phyloP scores from a whole-genome alignment of 2,113 vertebrate genomes.

The Eurypyga helias region DNA sequence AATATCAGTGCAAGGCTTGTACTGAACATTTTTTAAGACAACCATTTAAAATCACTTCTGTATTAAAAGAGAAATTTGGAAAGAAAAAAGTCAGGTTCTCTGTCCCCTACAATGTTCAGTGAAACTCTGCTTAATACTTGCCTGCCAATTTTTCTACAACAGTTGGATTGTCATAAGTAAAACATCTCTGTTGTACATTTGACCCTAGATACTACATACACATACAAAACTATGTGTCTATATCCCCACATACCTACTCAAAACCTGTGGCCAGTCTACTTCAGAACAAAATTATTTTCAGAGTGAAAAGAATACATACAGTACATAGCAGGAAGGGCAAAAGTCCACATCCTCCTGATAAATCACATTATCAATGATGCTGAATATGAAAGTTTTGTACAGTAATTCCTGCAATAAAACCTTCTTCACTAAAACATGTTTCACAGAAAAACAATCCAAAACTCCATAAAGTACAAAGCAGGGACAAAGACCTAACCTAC shows the following conservation, averaged over 20 bases:
- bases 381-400: background rate
- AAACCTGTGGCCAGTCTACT: background rate
- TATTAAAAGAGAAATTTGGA: background rate
- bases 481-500: slow-evolving; percentile 28
- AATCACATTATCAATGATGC: background rate
- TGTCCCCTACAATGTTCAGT: background rate
- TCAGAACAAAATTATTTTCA: background rate
- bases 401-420: background rate
- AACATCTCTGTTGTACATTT: background rate
- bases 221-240: background rate
- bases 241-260: background rate
- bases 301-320: background rate
- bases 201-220: background rate
- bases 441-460: slow-evolving; percentile 25
- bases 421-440: background rate
- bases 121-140: background rate
- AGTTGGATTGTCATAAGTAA: background rate
- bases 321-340: background rate
- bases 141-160: background rate
- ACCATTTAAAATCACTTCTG: background rate
- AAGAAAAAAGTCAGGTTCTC: background rate
- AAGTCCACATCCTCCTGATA: background rate
- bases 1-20: background rate
- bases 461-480: background rate
- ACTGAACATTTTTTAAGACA: background rate